Conservation (phyloP, 2,797 vertebrate species). For the Chromis chromis region DNA sequence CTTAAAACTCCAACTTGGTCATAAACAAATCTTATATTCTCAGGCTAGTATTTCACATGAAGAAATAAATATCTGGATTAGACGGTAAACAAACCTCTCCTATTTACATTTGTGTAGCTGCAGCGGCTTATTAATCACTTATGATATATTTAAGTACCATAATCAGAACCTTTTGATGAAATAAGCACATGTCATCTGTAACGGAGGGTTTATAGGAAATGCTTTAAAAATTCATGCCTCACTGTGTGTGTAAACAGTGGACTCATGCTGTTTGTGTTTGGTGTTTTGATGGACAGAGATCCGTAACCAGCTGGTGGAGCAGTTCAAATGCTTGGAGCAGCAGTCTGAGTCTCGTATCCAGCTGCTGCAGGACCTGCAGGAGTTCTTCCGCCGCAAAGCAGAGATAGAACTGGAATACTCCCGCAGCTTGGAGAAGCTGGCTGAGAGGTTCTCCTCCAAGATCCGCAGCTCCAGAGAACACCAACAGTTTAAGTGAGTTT, state of each 20-base stretch:
- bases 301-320: constrained; percentile 96
- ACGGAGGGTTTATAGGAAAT: too few species aligned
- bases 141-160: neutral
- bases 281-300: constrained; percentile 87
- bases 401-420: constrained; percentile 98
- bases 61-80: neutral
- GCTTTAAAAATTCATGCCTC: neutral
- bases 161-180: too few species aligned
- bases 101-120: neutral
- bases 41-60: neutral
- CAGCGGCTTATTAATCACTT: neutral
- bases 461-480: constrained; percentile 96
- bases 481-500: constrained; percentile 95
- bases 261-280: constrained; percentile 37
- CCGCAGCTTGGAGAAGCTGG: constrained; percentile 96
- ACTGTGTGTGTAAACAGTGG: neutral
- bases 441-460: constrained; percentile 97
- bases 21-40: too few species aligned
- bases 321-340: constrained; percentile 99
- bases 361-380: constrained; percentile 98
- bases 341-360: constrained; percentile 97
- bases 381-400: constrained; percentile 97
- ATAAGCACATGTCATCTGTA: too few species aligned
- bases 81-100: neutral
- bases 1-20: too few species aligned